Conservation (phyloP, 2,888 invertebrate genomes). For the Chalcosyrphus nemorum region DNA sequence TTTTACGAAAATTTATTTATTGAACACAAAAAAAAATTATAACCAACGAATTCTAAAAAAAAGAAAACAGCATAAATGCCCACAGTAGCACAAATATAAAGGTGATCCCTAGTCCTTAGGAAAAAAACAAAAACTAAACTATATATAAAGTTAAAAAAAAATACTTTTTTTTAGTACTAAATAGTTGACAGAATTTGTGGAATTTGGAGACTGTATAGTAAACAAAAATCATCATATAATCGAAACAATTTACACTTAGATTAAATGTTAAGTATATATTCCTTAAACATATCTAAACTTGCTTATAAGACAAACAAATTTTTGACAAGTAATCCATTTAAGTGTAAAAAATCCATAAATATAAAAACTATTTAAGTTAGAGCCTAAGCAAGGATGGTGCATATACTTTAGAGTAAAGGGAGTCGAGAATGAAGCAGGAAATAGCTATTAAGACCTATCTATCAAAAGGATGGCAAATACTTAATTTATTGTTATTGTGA, state of each 20-base stretch:
- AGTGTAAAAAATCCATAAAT: background rate
- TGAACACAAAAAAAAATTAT: conserved; percentile 23
- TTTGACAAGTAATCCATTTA: background rate
- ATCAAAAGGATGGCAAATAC: conserved; percentile 36
- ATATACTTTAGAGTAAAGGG: conserved; percentile 60
- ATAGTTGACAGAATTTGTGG: conserved; percentile 28
- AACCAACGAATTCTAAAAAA: conserved; percentile 56
- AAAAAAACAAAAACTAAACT: conserved; percentile 11
- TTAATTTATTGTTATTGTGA: conserved; percentile 63
- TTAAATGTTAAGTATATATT: background rate
- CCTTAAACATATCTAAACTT: background rate
- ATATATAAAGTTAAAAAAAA: conserved; percentile 21
- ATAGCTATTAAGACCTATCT: conserved; percentile 12
- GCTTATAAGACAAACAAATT: conserved; percentile 16
- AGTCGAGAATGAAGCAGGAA: conserved; percentile 28
- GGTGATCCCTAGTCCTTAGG: conserved; percentile 72
- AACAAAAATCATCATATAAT: conserved; percentile 30
- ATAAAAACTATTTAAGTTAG: conserved; percentile 24
- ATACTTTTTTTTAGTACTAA: conserved; percentile 14
- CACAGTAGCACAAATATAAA: conserved; percentile 55
- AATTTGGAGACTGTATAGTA: conserved; percentile 69
- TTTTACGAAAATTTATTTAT: conserved; percentile 63
- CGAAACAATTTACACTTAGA: background rate
- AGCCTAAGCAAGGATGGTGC: conserved; percentile 47
- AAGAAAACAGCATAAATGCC: conserved; percentile 24